Percentiles rank a stretch among this genome's conserved stretches.
Evolutionary conservation across 2,888 invertebrate species (phyloP).

Genomic region (Spilosoma lubricipeda): DNA sequence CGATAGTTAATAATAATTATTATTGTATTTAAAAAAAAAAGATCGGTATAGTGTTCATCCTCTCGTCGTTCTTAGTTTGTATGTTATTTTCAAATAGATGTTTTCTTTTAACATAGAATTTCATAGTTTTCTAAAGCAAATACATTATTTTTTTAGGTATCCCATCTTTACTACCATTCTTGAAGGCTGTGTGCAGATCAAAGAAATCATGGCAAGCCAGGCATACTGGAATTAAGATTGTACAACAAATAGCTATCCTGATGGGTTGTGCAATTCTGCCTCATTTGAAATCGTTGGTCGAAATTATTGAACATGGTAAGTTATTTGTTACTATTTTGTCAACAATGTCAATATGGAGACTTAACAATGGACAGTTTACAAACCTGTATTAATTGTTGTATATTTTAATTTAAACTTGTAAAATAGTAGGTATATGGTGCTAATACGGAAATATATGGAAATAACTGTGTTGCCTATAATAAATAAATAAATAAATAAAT

Average conservation of each 20-base stretch:
- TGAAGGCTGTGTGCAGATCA: constrained; percentile 99
- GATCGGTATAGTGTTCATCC: no score
- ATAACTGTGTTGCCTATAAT: no score
- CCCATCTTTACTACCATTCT: constrained; percentile 98
- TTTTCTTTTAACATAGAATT: neutral
- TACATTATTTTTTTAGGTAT: constrained; percentile 85
- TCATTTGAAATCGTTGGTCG: constrained; percentile 98
- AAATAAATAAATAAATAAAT: no score
- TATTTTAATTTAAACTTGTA: no score
- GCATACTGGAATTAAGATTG: constrained; percentile 99
- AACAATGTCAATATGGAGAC: no score
- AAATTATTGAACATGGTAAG: constrained; percentile 99
- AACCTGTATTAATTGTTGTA: neutral
- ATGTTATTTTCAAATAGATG: neutral
- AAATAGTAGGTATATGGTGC: no score
- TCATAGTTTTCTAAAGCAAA: neutral
- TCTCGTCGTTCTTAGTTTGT: no score
- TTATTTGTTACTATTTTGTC: neutral
- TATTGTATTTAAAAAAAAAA: no score
- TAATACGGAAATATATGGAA: no score
- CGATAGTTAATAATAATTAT: no score
- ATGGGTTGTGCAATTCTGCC: constrained; percentile 99
- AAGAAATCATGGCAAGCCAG: constrained; percentile 99
- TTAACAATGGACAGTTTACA: neutral
- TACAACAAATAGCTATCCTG: constrained; percentile 99